Percentiles rank a stretch among this genome's conserved stretches.
Conservation (phyloP, 2,888 invertebrate genomes). For the Notodonta ziczac region DNA sequence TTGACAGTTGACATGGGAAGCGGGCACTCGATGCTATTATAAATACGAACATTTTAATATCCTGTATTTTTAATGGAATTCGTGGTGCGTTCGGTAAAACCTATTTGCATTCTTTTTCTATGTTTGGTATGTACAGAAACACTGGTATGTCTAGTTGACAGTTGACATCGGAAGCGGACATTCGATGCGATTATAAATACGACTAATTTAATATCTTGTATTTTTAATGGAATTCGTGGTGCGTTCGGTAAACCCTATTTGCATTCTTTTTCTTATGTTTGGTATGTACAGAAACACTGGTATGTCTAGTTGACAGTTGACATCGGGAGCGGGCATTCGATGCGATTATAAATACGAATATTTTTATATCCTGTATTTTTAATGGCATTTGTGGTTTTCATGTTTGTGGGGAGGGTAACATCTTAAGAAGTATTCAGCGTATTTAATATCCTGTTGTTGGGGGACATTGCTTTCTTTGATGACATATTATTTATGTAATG, state of each 20-base stretch:
- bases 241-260: no score
- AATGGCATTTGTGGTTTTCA: neutral
- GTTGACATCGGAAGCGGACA: constrained; percentile 13
- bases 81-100: no score
- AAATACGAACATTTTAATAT: constrained; percentile 1
- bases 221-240: neutral
- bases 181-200: neutral
- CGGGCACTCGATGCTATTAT: neutral
- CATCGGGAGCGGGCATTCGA: constrained; percentile 7
- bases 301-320: constrained; percentile 7
- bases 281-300: no score
- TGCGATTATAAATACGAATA: neutral
- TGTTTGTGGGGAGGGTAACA: no score
- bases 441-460: no score
- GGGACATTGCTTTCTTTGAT: no score
- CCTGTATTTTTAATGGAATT: neutral
- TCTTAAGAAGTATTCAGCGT: no score
- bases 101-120: no score
- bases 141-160: no score
- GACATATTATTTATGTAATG: no score
- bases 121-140: no score
- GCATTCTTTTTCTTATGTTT: no score
- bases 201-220: neutral
- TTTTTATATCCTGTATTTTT: neutral
- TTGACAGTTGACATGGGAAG: constrained; percentile 13